Conservation (phyloP, 2,888 invertebrate genomes). For the Parnassius apollo region DNA sequence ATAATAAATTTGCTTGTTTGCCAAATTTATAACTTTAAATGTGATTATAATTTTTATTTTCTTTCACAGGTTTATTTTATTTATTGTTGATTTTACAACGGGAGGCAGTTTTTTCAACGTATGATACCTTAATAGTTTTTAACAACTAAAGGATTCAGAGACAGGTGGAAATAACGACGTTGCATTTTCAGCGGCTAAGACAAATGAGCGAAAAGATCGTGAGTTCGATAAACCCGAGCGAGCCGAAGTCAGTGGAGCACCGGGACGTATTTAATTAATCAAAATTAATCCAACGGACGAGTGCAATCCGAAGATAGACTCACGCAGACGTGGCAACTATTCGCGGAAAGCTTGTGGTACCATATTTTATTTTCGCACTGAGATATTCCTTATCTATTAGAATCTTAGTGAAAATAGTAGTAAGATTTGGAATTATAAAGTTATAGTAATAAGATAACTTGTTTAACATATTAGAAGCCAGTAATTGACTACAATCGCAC, state of each 20-base stretch:
- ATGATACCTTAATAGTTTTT: too few species aligned
- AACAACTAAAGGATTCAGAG: background rate
- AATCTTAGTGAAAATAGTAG: too few species aligned
- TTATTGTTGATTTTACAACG: too few species aligned
- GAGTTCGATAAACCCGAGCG: constrained; percentile 15
- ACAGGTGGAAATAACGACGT: constrained; percentile 3
- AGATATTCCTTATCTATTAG: background rate
- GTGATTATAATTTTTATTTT: too few species aligned
- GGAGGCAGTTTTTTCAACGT: too few species aligned
- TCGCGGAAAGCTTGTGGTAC: background rate
- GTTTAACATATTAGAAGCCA: too few species aligned
- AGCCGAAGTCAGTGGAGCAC: constrained; percentile 13
- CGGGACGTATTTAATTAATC: constrained; percentile 13
- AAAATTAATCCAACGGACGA: constrained; percentile 11
- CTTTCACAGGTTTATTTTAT: too few species aligned
- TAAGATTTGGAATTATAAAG: too few species aligned
- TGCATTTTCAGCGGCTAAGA: background rate
- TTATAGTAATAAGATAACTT: too few species aligned
- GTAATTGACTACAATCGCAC: too few species aligned
- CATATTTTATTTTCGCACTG: background rate
- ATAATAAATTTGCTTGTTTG: too few species aligned
- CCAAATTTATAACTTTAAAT: too few species aligned
- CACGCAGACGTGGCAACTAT: constrained; percentile 26
- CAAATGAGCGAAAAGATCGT: constrained; percentile 4
- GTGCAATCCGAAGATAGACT: constrained; percentile 14